Evolutionary conservation across 1,140 invertebrate genomes (phyloP), one percentile per base, ranked within the genome.

Genomic region (Zaprionus kolodkinae): DNA sequence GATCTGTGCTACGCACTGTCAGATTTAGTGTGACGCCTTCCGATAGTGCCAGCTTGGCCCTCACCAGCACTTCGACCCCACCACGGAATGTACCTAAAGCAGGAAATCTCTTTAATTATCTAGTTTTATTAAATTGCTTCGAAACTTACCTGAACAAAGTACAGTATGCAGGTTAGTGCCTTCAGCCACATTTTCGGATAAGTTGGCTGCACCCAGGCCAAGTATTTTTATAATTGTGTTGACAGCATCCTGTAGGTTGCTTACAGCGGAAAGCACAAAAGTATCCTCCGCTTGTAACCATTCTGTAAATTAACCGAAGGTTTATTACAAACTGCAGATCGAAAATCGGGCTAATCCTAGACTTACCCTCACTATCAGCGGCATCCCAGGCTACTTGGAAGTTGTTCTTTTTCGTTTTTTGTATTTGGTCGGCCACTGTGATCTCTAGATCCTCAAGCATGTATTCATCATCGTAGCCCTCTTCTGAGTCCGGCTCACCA

Each of bases 361-460:
- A 45, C 52, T 72, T 77, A 88, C 93, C 93, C 72, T 93, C 93
- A 9, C 91, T 92, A 27, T 92, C 92, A 1, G 91, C 92, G 4
- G 95, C 95, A 74, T 97, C 96, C 95, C 96, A 97, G 21, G 95
- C 94, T 0, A 95, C 95, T 35, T 95, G 95, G 82, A 99, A 96
- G 81, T 95, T 98, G 79, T 93, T 96, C 80, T 96, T 97, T 54
- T 96, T 95, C 6, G 97, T 94, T 71, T 96, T 95, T 88, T 98
- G 96, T 64, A 99, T 96, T 93, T 99, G 98, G 94, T 99, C 99
- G 3, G 96, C 95, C 1, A 99, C 93, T 11, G 95, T 95, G 36
- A 99, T 93, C 91, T 99, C 98, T 21, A 99, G 94, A 94, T 99
- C 98, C 94, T 99, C 99, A 45, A 99, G 92, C 91, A 96, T 95